Conservation (phyloP, 2,888 invertebrate species). For the Tenthredo notha region DNA sequence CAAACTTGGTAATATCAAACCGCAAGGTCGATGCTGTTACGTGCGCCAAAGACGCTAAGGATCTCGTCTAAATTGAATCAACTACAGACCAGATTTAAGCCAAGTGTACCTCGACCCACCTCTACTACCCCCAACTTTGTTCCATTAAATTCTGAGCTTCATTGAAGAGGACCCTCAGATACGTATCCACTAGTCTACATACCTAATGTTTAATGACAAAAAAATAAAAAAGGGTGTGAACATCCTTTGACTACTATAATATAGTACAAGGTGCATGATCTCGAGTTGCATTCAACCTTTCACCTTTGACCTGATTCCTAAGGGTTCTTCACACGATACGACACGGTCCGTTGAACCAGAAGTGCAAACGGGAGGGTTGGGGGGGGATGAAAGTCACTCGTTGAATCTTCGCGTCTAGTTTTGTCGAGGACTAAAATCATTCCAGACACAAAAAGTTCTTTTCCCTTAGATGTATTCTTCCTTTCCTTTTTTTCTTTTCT, state of each 20-base stretch:
- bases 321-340: conserved; percentile 26
- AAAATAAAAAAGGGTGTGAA: not conserved
- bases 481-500: not conserved
- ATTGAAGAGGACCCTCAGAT: not conserved
- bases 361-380: not conserved
- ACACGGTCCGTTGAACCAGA: conserved; percentile 27
- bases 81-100: conserved; percentile 26
- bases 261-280: not conserved
- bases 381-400: not conserved
- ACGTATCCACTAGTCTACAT: not conserved
- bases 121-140: not conserved
- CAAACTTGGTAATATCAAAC: conserved; percentile 43
- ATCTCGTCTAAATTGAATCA: conserved; percentile 33
- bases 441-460: not conserved
- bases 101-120: not conserved
- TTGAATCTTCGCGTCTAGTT: conserved; percentile 7
- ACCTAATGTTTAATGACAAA: not conserved
- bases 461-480: not conserved
- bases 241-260: conserved; percentile 22
- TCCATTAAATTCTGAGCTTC: not conserved
- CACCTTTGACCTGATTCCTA: conserved; percentile 35
- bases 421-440: not conserved
- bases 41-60: conserved; percentile 20
- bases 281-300: conserved; percentile 37
- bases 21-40: conserved; percentile 27